Percentiles rank a stretch among this genome's conserved stretches.
These are phyloP conservation scores for Ditylenchus weischeri DNA, from an alignment of 2,888 invertebrate species.

Conservation along the genomic window DNA sequence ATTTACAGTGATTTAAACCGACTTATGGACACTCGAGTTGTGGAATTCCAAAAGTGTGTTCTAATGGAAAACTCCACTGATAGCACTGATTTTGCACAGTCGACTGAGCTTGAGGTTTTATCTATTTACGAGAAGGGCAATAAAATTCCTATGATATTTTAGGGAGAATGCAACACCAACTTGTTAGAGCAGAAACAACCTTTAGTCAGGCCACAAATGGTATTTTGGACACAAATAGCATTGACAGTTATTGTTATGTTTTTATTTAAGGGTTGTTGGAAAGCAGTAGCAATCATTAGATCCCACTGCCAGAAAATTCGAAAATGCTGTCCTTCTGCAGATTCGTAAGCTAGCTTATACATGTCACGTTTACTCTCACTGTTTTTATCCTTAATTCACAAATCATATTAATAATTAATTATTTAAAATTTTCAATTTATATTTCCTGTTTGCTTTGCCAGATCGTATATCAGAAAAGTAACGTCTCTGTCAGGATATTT, in stretches of 20 bases:
- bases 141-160: neutral
- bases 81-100: neutral
- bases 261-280: constrained; percentile 30
- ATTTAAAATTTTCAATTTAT: too few relatives aligned
- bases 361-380: too few relatives aligned
- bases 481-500: too few relatives aligned
- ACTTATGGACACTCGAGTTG: constrained; percentile 7
- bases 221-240: neutral
- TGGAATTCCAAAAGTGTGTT: constrained; percentile 9
- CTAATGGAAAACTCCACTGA: neutral
- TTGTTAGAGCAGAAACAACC: neutral
- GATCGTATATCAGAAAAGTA: too few relatives aligned
- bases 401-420: too few relatives aligned
- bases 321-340: constrained; percentile 33
- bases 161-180: constrained; percentile 1
- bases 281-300: constrained; percentile 27
- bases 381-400: too few relatives aligned
- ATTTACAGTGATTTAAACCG: constrained; percentile 7
- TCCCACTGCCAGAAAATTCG: constrained; percentile 29
- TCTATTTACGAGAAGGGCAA: neutral
- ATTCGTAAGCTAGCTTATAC: constrained; percentile 19
- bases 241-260: neutral
- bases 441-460: too few relatives aligned
- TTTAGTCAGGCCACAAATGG: neutral
- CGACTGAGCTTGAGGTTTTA: neutral